Base-by-base conservation (phyloP, 2,888 invertebrate species). In the Petrophora chlorosata region DNA sequence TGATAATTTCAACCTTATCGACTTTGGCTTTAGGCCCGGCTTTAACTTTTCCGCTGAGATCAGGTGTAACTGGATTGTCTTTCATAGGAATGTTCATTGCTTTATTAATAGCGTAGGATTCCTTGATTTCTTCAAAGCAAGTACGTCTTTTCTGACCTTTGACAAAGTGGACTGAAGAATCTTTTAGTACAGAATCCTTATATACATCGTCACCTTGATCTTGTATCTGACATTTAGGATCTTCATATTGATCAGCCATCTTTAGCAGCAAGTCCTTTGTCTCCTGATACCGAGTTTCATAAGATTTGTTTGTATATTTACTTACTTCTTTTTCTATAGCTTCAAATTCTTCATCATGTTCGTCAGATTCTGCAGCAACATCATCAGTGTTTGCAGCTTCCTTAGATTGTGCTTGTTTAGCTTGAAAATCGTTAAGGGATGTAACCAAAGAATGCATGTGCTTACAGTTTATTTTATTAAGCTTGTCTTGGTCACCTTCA, bases 251-350 rank as follows among this genome's bases (percentile, higher is more conserved):
- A 54, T 88, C 83, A 9, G 89, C 88, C 65, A 90, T 63, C 58
- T 79, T 75, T 1, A 65, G 55, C 2, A 90, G 70, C 84, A 89
- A 81, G n/a, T 82, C 77, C 55, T 83, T 82, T 5, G 88, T 89
- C 65, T 90, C 88, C 59, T 83, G 75, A 57, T 63, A 89, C 57
- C 88, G 73, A 1, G 79, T 84, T 63, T 88, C 87, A 34, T 88
- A 89, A 12, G 88, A 76, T 57, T 89, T 89, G 26, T 82, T 70
- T 1, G 89, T 86, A 33, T 78, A 82, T 62, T 87, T 76, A 43
- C 82, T 76, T 0, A 90, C 85, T 40, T 76, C 74, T 65, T 82
- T 80, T 53, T 90, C 89, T 40, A 88, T 85, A 2, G 73, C 82
- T 29, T 85, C 76, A 44, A 70, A 84, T 45, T 85, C 86, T 56